phyloP scores from a whole-genome alignment of 2,113 vertebrate species.

The Nipponia nippon region DNA sequence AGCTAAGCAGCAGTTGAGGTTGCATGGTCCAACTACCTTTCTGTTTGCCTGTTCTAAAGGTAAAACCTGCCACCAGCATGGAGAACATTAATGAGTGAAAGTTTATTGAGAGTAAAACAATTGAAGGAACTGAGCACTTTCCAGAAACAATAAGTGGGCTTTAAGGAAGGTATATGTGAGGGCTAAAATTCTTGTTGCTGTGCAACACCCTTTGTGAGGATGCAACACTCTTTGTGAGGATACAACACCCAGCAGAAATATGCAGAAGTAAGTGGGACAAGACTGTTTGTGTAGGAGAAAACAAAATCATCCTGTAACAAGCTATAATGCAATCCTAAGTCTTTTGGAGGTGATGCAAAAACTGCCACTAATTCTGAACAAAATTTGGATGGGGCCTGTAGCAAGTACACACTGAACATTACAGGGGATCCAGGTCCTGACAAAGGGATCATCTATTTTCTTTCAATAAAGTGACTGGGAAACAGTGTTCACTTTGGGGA shows the following conservation, averaged over 20 bases:
- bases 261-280: background rate
- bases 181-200: background rate
- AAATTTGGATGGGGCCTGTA: background rate
- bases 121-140: background rate
- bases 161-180: background rate
- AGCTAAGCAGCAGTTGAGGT: background rate
- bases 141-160: background rate
- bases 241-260: slow-evolving; percentile 28
- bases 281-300: background rate
- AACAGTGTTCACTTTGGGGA: background rate
- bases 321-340: background rate
- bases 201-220: background rate
- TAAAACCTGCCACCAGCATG: background rate
- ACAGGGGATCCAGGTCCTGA: background rate
- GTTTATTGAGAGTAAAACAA: background rate
- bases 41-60: background rate
- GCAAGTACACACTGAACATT: background rate
- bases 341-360: background rate
- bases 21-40: background rate
- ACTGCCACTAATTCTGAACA: background rate
- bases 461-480: background rate
- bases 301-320: background rate
- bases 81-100: background rate
- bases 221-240: background rate
- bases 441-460: background rate